Base-by-base conservation (phyloP, 2,113 vertebrate species). In the Leucosticte australis region DNA sequence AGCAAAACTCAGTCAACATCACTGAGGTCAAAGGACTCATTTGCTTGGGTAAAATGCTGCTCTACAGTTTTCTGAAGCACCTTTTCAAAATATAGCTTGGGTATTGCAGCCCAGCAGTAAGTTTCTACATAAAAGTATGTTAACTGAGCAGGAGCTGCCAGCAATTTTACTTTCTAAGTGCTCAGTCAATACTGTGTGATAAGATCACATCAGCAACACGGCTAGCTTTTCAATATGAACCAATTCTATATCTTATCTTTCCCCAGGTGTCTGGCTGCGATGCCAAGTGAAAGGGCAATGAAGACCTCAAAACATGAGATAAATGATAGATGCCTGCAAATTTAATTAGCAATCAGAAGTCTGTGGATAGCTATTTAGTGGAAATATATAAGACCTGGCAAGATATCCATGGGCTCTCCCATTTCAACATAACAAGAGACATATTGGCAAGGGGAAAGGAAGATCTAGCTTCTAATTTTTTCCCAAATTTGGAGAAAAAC, bases 121-220 rank as follows among this genome's bases (percentile, higher is more conserved):
- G 41, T 65, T 74, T n/a, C 27, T 41, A 17, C 20, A 33, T 4
- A 47, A 39, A 87, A 94, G 21, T 53, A 70, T 5, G 37, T 68
- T 69, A 82, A 76, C 55, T 42, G 20, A 60, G 27, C 20, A 75
- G 44, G 80, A 78, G 46, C 37, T 76, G 56, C 59, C 75, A 81
- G 87, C 90, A 91, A 78, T 84, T 95, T 78, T 81, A n/a, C 59
- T 44, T 87, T 92, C 79, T 96, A 95, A 97, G 76, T 92, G 81
- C 96, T 97, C 90, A 89, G 77, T 96, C 91, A 91, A 92, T 96
- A 81, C 21, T n/a, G 53, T 20, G 57, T 88, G 97, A 97, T 97
- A 98, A 96, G 85, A 97, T 97, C 96, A 57, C 76, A 94, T 90
- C 89, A 95, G 55, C 78, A 96, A 57, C 87, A 96, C 15, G 27